These are phyloP conservation scores for Pipistrellus pipistrellus DNA, from an alignment of 2,797 vertebrate species.

Conservation along the genomic window DNA sequence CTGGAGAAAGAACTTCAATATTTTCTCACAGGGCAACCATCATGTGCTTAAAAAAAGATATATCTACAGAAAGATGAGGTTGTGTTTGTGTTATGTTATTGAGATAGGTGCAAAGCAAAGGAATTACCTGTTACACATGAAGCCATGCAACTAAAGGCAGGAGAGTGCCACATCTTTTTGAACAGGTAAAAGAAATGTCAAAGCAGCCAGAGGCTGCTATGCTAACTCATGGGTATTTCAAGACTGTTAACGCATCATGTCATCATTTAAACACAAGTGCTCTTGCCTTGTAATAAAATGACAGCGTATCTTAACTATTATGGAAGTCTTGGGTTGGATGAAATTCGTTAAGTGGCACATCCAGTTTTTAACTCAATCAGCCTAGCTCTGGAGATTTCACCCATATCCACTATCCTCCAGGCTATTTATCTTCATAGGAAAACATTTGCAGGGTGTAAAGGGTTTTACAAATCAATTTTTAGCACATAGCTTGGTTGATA, in stretches of 20 bases:
- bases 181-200: neutral
- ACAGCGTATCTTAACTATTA: neutral
- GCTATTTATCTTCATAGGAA: constrained; percentile 26
- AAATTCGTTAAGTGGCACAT: constrained; percentile 49
- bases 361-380: constrained; percentile 23
- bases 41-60: neutral
- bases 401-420: neutral
- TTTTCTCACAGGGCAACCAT: neutral
- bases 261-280: neutral
- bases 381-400: neutral
- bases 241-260: neutral
- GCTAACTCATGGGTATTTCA: neutral
- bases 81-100: neutral
- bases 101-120: neutral
- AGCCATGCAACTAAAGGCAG: neutral
- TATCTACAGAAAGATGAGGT: neutral
- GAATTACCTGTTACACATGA: neutral
- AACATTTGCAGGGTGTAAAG: neutral
- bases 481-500: neutral
- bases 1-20: neutral
- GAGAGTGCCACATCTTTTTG: neutral
- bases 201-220: neutral
- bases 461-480: constrained; percentile 26
- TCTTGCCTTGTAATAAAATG: constrained; percentile 50
- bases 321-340: neutral